phyloP scores from a whole-genome alignment of 2,113 vertebrate species.

The Sturnus vulgaris region DNA sequence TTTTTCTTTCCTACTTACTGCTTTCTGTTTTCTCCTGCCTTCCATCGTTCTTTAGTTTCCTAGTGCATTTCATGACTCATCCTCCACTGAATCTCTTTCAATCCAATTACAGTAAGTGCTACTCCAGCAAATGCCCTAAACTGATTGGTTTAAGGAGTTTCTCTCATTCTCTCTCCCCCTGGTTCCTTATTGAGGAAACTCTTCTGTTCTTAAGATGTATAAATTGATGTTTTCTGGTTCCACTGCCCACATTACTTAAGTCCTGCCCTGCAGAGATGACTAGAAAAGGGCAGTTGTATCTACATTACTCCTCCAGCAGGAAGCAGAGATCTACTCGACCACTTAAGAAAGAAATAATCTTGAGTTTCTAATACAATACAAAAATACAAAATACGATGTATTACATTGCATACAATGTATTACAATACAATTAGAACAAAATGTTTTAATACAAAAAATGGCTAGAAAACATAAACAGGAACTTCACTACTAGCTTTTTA shows the following conservation, averaged over 20 bases:
- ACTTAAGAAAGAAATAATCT: background rate
- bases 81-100: background rate
- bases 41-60: background rate
- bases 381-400: too few relatives aligned
- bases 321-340: background rate
- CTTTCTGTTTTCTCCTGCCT: background rate
- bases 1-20: background rate
- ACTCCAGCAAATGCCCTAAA: background rate
- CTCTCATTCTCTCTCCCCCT: background rate
- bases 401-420: too few relatives aligned
- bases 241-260: background rate
- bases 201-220: background rate
- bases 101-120: background rate
- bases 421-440: too few relatives aligned
- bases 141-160: background rate
- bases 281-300: background rate
- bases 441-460: background rate
- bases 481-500: background rate
- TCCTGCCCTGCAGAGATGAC: background rate
- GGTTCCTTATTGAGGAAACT: background rate
- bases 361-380: background rate
- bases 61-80: background rate
- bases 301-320: background rate
- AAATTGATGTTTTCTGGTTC: background rate
- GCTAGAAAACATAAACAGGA: background rate